Conservation (phyloP, 2,797 vertebrate genomes). For the Typhlichthys subterraneus region DNA sequence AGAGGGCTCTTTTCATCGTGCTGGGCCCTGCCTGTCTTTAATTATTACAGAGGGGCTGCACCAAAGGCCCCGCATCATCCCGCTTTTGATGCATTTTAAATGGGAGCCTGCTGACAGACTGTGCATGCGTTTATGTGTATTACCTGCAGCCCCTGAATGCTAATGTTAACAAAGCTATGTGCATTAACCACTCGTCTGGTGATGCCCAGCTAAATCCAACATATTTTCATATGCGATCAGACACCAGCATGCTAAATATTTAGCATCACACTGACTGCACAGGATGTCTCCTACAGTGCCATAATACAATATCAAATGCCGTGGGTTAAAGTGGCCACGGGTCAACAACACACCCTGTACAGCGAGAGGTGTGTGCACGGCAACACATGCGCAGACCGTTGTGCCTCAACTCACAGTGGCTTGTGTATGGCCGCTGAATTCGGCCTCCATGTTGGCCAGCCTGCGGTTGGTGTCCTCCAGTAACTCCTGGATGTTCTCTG, state of each 20-base stretch:
- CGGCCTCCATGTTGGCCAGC: conserved; percentile 87
- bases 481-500: conserved; percentile 87
- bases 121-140: conserved; percentile 41
- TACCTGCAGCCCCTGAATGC: conserved; percentile 73
- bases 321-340: no score
- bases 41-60: conserved; percentile 86
- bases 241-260: conserved; percentile 27
- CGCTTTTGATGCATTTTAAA: conserved; percentile 86
- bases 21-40: conserved; percentile 80
- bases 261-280: conserved; percentile 51
- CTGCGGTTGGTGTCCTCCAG: conserved; percentile 87
- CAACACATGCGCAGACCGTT: neutral
- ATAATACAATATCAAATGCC: no score
- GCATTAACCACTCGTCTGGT: conserved; percentile 68
- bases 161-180: conserved; percentile 78
- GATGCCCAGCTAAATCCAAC: conserved; percentile 47
- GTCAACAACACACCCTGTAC: conserved; percentile 2
- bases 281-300: conserved; percentile 25
- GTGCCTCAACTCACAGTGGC: conserved; percentile 79
- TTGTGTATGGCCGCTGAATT: conserved; percentile 80
- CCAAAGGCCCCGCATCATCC: conserved; percentile 70
- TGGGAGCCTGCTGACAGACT: conserved; percentile 87
- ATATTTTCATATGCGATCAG: conserved; percentile 54
- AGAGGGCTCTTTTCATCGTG: conserved; percentile 84
- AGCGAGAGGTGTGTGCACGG: neutral